Conservation (phyloP, 2,888 invertebrate species). For the Perithous albicinctus region DNA sequence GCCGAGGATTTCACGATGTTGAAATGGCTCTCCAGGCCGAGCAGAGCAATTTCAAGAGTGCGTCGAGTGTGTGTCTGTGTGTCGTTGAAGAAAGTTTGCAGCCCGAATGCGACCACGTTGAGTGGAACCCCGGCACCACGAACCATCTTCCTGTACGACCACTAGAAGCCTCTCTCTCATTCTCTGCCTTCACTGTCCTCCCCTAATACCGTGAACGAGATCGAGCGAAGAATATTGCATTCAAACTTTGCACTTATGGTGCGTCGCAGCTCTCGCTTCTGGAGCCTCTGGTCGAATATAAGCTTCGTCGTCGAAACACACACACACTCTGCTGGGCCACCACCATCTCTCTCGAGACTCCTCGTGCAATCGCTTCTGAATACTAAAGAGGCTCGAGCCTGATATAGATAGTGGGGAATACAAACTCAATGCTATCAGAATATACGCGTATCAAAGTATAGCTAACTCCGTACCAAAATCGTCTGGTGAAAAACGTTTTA, state of each 20-base stretch:
- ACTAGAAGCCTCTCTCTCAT: too few relatives aligned
- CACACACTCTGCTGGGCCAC: not conserved
- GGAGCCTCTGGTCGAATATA: conserved; percentile 11
- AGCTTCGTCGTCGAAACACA: conserved; percentile 42
- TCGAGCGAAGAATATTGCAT: conserved; percentile 66
- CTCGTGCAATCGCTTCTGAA: conserved; percentile 59
- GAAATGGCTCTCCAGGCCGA: conserved; percentile 39
- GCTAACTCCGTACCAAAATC: not conserved
- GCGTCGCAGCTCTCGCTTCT: conserved; percentile 54
- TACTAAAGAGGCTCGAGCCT: conserved; percentile 54
- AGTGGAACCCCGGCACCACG: not conserved
- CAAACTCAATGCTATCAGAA: conserved; percentile 19
- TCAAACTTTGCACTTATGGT: conserved; percentile 70
- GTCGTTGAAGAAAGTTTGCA: conserved; percentile 27
- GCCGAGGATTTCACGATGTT: conserved; percentile 20
- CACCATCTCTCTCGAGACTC: conserved; percentile 43
- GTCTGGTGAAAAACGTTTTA: conserved; percentile 55
- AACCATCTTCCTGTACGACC: conserved; percentile 10
- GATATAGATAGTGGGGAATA: not conserved
- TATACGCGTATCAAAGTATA: not conserved
- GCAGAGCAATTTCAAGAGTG: conserved; percentile 34
- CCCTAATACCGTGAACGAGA: conserved; percentile 55
- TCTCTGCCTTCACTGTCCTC: conserved; percentile 16
- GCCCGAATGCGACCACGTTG: not conserved
- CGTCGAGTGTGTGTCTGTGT: conserved; percentile 4